Conservation (phyloP, 2,888 invertebrate species). For the Limnephilus lunatus region DNA sequence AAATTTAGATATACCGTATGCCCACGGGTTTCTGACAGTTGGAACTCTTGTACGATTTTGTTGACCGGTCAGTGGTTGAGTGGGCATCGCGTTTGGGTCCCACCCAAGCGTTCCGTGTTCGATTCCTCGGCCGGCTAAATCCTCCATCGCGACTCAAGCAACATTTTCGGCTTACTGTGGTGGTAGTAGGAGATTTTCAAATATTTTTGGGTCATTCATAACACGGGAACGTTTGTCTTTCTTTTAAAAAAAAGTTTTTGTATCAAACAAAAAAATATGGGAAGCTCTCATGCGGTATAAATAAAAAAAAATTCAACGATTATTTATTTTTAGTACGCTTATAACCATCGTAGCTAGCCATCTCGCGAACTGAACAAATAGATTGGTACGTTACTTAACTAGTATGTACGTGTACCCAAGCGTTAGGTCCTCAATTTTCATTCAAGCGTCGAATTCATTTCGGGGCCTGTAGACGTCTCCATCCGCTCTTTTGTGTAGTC, state of each 20-base stretch:
- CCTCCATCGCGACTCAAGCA: too few species aligned
- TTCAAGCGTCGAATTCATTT: background rate
- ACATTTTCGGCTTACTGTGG: too few species aligned
- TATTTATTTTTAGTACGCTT: background rate
- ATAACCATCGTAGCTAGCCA: background rate
- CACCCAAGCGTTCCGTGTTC: too few species aligned
- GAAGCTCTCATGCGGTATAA: background rate
- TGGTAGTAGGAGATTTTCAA: too few species aligned
- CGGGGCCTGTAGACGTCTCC: background rate
- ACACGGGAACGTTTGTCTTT: too few species aligned
- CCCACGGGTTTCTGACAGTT: background rate
- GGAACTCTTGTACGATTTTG: background rate
- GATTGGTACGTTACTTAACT: background rate
- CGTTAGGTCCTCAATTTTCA: background rate
- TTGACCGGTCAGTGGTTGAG: too few species aligned
- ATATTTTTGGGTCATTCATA: too few species aligned
- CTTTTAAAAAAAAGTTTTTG: too few species aligned
- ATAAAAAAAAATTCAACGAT: background rate
- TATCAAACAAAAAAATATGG: background rate
- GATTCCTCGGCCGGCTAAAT: too few species aligned
- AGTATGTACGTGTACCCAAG: background rate
- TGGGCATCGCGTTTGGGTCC: too few species aligned
- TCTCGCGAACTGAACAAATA: background rate
- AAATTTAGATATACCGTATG: background rate
- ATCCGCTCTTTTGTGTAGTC: constrained; percentile 15